A percentile compares a stretch with the other conserved stretches of the same genome.
These are phyloP conservation scores for Neodiprion virginianus DNA, from an alignment of 1,140 invertebrate species.

Conservation along the genomic window DNA sequence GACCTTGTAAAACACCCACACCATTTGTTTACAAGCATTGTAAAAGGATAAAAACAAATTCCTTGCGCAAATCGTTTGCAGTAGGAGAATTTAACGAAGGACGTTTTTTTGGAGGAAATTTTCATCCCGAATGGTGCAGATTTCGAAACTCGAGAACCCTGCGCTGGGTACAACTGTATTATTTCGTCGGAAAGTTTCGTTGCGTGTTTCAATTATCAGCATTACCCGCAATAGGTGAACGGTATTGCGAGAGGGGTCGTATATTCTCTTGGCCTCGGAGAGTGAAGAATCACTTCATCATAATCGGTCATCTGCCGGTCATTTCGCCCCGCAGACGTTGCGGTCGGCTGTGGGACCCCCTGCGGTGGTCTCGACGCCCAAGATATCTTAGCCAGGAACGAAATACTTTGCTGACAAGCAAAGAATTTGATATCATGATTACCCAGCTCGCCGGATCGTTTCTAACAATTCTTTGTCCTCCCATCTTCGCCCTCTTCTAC, in stretches of 20 bases:
- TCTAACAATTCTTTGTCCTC: no score
- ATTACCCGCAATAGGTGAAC: slow-evolving; percentile 10
- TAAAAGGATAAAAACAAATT: no score
- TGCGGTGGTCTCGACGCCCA: slow-evolving; percentile 33
- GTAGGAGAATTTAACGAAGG: no score
- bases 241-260: slow-evolving; percentile 29
- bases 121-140: no score
- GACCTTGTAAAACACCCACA: no score
- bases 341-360: background rate
- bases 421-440: slow-evolving; percentile 63
- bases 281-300: slow-evolving; percentile 57
- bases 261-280: slow-evolving; percentile 35
- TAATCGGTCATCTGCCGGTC: slow-evolving; percentile 60
- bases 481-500: no score
- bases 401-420: slow-evolving; percentile 59
- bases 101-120: no score
- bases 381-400: slow-evolving; percentile 56
- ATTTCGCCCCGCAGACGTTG: slow-evolving; percentile 29
- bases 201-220: slow-evolving; percentile 59
- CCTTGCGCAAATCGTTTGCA: no score
- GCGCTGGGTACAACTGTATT: no score
- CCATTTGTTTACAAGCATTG: no score
- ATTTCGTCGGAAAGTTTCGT: slow-evolving; percentile 27
- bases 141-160: no score
- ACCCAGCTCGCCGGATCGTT: slow-evolving; percentile 31